phyloP scores from a whole-genome alignment of 2,113 vertebrate genomes.

The Lepus europaeus region DNA sequence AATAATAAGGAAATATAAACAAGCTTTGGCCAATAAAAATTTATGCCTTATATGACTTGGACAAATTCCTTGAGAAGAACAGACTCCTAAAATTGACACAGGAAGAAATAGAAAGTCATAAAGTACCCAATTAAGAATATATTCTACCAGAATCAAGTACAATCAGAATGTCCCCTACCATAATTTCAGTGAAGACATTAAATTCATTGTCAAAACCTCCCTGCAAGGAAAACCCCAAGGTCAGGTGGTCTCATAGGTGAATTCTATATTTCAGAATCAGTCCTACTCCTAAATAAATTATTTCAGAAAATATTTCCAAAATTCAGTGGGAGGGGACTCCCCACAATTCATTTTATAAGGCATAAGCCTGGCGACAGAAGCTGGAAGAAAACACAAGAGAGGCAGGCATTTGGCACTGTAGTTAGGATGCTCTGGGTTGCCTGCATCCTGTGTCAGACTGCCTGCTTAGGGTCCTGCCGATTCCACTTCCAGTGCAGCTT shows the following conservation, averaged over 20 bases:
- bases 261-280: not conserved
- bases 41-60: not conserved
- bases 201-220: not conserved
- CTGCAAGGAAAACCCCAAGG: not conserved
- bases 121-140: not conserved
- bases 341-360: not conserved
- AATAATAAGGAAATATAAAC: slow-evolving; percentile 17
- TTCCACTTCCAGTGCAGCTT: too few species aligned
- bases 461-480: too few species aligned
- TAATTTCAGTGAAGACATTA: not conserved
- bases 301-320: not conserved
- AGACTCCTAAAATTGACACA: not conserved
- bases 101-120: not conserved
- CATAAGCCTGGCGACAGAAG: not conserved
- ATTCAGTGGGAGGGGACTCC: not conserved
- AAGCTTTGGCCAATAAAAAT: slow-evolving; percentile 19
- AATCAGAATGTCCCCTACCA: not conserved
- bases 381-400: not conserved
- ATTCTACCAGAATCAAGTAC: not conserved
- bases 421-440: too few species aligned
- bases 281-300: not conserved
- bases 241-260: not conserved
- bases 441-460: too few species aligned
- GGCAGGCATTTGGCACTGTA: too few species aligned
- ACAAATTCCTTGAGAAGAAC: slow-evolving; percentile 38